Evolutionary conservation across 2,797 vertebrate species (phyloP), one percentile per base, ranked within the genome.

Genomic region (Ptychadena robeensis): DNA sequence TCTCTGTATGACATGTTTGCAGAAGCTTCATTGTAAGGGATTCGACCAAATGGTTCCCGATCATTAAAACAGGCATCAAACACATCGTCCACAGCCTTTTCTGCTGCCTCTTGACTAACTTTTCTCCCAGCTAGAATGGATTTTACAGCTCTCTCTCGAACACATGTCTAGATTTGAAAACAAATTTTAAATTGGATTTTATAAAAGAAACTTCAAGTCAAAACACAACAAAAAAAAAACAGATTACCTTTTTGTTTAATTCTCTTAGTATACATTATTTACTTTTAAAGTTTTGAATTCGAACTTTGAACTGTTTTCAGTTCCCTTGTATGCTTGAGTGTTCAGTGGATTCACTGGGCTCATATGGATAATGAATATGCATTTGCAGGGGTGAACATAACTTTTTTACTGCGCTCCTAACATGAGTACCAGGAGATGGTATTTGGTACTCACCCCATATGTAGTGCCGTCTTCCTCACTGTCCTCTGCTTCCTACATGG

Each of bases 11-110:
- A 96, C 10, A 96, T 95, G 64, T 86, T 92, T 59, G 97, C 98
- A 9, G 97, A 96, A 32, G 86, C 91, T 85, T 93, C 95, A 88
- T 83, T 90, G 89, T 98, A 96, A 0, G 98, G 98, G 82, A 99
- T 96, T 77, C 98, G 93, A 85, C 96, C 97, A 63, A 99, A 99
- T n/a, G 98, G 98, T 6, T 95, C 95, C 31, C 94, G 94, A 89
- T 99, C 98, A 48, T 95, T 96, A 90, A 97, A 99, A 87, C 98
- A 99, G 31, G 95, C 91, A 88, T 96, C 92, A 82, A 99, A 99
- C 82, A 99, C 98, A 77, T 96, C 96, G 70, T 97, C 93, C 8
- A 99, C 96, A 0, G 96, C 95, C 87, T 95, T 96, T 89, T 95
- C 92, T 0, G 97, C 98, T 0, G 90, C 91, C 86, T 95, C 94